phyloP scores from a whole-genome alignment of 2,113 vertebrate genomes.

The Leucopsar rothschildi region DNA sequence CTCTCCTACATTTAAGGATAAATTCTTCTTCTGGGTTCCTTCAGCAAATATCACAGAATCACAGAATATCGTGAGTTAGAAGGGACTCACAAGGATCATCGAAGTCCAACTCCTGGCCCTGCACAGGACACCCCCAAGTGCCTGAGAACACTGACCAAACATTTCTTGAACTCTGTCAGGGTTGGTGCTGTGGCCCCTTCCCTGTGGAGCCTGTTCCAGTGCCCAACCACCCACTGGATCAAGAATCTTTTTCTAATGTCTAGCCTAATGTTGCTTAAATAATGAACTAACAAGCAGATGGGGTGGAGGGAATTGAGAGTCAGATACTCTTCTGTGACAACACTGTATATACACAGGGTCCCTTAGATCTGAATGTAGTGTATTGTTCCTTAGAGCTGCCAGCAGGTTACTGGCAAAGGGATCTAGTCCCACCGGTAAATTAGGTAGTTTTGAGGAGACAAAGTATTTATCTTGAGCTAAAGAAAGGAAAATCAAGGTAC shows the following conservation, averaged over 20 bases:
- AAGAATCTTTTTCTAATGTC: not conserved
- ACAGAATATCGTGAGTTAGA: not conserved
- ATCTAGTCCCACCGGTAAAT: not conserved
- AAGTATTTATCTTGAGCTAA: not conserved
- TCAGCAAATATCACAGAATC: not conserved
- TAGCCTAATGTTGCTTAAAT: not conserved
- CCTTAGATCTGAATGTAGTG: not conserved
- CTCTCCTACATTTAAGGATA: not conserved
- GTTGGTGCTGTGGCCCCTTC: not conserved
- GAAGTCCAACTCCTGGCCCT: not conserved
- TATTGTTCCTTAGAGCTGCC: not conserved
- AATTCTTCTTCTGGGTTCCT: not conserved
- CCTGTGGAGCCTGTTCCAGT: not conserved
- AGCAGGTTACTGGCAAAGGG: not conserved
- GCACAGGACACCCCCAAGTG: not conserved
- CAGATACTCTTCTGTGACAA: not conserved
- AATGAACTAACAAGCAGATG: not conserved
- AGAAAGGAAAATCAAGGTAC: not conserved
- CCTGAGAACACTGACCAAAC: not conserved
- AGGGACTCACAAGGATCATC: not conserved
- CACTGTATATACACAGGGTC: not conserved
- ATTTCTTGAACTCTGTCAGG: not conserved
- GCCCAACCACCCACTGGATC: fast-evolving
- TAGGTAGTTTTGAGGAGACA: not conserved
- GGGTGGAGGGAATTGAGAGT: not conserved